Conservation (phyloP, 2,888 invertebrate genomes). For the Tetranychus truncatus region DNA sequence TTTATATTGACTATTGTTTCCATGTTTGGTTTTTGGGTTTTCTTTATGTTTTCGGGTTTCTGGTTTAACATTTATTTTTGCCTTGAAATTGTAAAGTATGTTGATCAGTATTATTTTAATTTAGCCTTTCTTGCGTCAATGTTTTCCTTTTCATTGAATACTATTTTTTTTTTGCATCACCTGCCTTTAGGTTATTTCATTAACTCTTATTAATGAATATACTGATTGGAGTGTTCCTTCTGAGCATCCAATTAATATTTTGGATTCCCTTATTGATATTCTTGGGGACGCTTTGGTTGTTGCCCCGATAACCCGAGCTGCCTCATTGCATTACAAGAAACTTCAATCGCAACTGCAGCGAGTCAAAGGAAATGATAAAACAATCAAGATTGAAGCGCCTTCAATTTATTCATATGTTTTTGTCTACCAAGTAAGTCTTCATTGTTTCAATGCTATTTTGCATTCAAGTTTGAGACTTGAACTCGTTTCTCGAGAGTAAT, state of each 20-base stretch:
- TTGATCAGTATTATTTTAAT: too few species aligned
- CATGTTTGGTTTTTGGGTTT: too few species aligned
- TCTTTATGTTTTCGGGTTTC: too few species aligned
- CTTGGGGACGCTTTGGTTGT: slow-evolving; percentile 64
- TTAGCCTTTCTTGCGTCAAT: too few species aligned
- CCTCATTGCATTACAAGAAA: slow-evolving; percentile 4
- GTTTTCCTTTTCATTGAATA: background rate
- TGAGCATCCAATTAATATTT: slow-evolving; percentile 59
- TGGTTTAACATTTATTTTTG: background rate
- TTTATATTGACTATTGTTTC: too few species aligned
- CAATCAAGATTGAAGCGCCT: background rate
- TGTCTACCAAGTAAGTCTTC: slow-evolving; percentile 22
- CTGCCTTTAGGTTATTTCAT: slow-evolving; percentile 37
- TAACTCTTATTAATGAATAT: slow-evolving; percentile 70
- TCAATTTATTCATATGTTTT: slow-evolving; percentile 16
- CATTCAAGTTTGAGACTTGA: too few species aligned
- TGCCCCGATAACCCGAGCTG: slow-evolving; percentile 41
- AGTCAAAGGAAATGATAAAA: background rate
- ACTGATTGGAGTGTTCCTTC: slow-evolving; percentile 66
- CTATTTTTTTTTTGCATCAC: background rate
- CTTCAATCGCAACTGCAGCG: background rate
- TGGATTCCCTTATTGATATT: slow-evolving; percentile 65
- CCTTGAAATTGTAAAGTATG: background rate
- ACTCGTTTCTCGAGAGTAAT: too few species aligned
- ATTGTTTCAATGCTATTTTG: background rate